Evolutionary conservation across 2,888 invertebrate genomes (phyloP).

Genomic region (Caenorhabditis sp.): DNA sequence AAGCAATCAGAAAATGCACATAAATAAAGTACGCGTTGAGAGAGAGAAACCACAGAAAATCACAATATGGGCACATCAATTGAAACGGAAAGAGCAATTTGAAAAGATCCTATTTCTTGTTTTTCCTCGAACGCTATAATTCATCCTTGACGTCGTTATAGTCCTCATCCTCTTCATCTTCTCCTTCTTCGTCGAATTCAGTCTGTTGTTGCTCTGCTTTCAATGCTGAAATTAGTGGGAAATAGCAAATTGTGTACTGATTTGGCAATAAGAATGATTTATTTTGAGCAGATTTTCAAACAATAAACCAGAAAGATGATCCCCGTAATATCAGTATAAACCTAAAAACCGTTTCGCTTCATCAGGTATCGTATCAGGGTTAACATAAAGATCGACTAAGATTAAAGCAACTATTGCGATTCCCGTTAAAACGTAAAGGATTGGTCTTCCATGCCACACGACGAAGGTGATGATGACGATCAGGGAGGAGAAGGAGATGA

Average conservation of each 20-base stretch:
- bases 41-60: constrained; percentile 11
- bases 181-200: constrained; percentile 38
- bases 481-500: constrained; percentile 75
- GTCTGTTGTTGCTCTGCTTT: constrained; percentile 30
- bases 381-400: constrained; percentile 75
- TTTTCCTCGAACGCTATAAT: constrained; percentile 26
- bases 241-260: constrained; percentile 6
- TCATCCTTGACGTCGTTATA: constrained; percentile 47
- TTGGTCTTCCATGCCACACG: constrained; percentile 70
- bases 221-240: constrained; percentile 41
- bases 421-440: constrained; percentile 68
- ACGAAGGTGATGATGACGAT: constrained; percentile 76
- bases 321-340: constrained; percentile 38
- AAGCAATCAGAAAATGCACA: constrained; percentile 54
- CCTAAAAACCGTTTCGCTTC: constrained; percentile 65
- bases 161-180: constrained; percentile 43
- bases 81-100: constrained; percentile 25
- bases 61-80: constrained; percentile 16
- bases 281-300: constrained; percentile 54
- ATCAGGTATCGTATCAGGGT: constrained; percentile 70
- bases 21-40: constrained; percentile 37
- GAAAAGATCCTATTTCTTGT: constrained; percentile 1
- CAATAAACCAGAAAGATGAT: constrained; percentile 13
- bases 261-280: constrained; percentile 31
- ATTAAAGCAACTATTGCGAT: constrained; percentile 68